A percentile compares a stretch with the other conserved stretches of the same genome.
phyloP scores from a whole-genome alignment of 2,113 vertebrate species.

The Odocoileus virginianus region DNA sequence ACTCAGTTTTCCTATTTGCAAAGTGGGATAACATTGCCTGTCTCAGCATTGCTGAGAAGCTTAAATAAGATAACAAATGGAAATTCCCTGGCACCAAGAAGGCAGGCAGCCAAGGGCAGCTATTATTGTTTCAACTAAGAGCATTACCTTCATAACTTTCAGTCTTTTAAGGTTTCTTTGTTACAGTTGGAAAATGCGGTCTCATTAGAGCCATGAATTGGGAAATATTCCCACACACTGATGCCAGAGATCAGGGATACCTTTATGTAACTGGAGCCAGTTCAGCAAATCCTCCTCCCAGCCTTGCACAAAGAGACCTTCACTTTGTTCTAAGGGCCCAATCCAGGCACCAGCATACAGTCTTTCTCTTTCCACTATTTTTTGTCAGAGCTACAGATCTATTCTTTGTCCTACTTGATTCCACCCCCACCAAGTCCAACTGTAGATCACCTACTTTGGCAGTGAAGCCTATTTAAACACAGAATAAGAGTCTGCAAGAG shows the following conservation, averaged over 20 bases:
- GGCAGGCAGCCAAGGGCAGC: background rate
- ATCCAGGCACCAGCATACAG: background rate
- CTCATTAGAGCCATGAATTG: background rate
- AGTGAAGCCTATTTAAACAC: slow-evolving; percentile 18
- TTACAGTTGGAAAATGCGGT: slow-evolving; percentile 47
- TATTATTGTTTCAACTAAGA: slow-evolving; percentile 41
- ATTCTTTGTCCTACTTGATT: background rate
- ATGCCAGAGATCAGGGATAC: background rate
- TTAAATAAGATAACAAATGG: slow-evolving; percentile 42
- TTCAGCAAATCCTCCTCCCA: background rate
- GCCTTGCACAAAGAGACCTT: background rate
- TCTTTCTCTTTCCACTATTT: background rate
- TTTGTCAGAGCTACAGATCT: background rate
- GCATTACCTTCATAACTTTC: slow-evolving; percentile 1
- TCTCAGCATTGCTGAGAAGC: background rate
- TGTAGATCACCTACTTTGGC: slow-evolving; percentile 1
- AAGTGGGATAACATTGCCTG: slow-evolving; percentile 13
- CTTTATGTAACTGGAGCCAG: background rate
- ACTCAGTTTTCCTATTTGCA: slow-evolving; percentile 9
- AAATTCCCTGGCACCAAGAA: slow-evolving; percentile 39
- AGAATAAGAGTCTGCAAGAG: background rate
- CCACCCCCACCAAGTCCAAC: background rate
- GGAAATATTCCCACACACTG: background rate
- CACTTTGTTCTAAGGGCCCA: background rate
- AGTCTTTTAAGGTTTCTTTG: slow-evolving; percentile 33